phyloP scores from a whole-genome alignment of 1,140 invertebrate species.

The Mercenaria mercenaria region DNA sequence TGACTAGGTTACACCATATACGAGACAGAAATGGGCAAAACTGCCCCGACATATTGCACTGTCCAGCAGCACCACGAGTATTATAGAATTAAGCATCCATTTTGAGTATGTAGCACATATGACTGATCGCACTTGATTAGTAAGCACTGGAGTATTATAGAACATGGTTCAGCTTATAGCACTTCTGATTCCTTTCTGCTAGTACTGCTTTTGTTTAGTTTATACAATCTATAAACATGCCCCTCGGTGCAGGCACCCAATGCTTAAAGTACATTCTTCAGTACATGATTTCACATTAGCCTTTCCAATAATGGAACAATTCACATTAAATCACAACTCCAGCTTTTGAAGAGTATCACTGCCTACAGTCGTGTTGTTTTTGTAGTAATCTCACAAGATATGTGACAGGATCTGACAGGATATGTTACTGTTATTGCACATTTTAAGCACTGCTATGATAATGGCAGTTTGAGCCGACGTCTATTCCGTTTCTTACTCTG shows the following conservation, averaged over 20 bases:
- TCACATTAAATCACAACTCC: background rate
- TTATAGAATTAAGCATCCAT: too few relatives aligned
- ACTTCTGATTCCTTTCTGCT: background rate
- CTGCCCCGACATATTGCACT: conserved; percentile 9
- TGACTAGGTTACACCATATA: background rate
- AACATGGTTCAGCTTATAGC: background rate
- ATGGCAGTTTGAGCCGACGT: conserved; percentile 67
- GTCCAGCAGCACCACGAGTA: background rate
- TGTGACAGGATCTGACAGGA: background rate
- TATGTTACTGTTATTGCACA: background rate
- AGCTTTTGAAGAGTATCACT: background rate
- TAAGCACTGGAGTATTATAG: background rate
- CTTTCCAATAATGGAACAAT: too few relatives aligned
- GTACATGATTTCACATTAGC: too few relatives aligned
- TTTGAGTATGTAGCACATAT: too few relatives aligned
- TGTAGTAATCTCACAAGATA: background rate
- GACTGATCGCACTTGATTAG: too few relatives aligned
- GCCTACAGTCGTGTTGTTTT: background rate
- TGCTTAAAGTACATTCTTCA: too few relatives aligned
- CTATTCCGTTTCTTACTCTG: conserved; percentile 70
- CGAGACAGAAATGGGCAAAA: background rate
- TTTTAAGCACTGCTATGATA: conserved; percentile 40
- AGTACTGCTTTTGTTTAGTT: background rate
- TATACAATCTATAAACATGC: background rate
- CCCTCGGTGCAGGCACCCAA: background rate